phyloP scores from a whole-genome alignment of 2,888 invertebrate species.

The Melinopterus prodromus region DNA sequence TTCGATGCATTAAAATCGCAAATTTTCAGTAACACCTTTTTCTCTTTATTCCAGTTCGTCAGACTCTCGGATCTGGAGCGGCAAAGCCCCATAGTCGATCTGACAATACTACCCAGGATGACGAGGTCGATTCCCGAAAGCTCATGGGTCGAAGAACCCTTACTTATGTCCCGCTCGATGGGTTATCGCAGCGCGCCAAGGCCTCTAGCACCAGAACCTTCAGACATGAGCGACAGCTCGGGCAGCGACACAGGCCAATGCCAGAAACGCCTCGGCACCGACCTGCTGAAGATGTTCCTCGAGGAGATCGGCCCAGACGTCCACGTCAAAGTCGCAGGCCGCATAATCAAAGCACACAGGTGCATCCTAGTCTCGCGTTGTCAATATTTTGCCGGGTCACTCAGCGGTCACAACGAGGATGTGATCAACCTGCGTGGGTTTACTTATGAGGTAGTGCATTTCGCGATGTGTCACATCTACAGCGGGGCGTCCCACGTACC shows the following conservation, averaged over 20 bases:
- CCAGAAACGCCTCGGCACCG: slow-evolving; percentile 75
- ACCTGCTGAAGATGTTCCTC: slow-evolving; percentile 88
- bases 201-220: slow-evolving; percentile 55
- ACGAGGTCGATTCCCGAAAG: slow-evolving; percentile 75
- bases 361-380: slow-evolving; percentile 92
- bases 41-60: slow-evolving; percentile 65
- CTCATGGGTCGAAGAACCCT: slow-evolving; percentile 70
- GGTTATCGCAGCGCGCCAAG: slow-evolving; percentile 60
- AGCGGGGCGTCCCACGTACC: slow-evolving; percentile 91
- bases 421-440: slow-evolving; percentile 61
- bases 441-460: slow-evolving; percentile 86
- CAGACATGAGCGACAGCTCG: slow-evolving; percentile 50
- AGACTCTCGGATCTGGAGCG: slow-evolving; percentile 83
- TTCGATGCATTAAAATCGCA: neutral
- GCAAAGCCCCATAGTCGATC: slow-evolving; percentile 64
- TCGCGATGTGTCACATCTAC: slow-evolving; percentile 92
- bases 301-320: slow-evolving; percentile 92
- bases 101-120: slow-evolving; percentile 66
- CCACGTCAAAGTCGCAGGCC: slow-evolving; percentile 75
- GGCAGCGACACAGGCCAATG: slow-evolving; percentile 43
- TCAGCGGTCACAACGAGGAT: slow-evolving; percentile 78
- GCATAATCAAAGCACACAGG: slow-evolving; percentile 87
- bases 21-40: neutral
- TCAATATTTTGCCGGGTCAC: slow-evolving; percentile 90
- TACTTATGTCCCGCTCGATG: slow-evolving; percentile 70